phyloP scores from a whole-genome alignment of 2,888 invertebrate genomes.

The Cryptophagus acutangulus region DNA sequence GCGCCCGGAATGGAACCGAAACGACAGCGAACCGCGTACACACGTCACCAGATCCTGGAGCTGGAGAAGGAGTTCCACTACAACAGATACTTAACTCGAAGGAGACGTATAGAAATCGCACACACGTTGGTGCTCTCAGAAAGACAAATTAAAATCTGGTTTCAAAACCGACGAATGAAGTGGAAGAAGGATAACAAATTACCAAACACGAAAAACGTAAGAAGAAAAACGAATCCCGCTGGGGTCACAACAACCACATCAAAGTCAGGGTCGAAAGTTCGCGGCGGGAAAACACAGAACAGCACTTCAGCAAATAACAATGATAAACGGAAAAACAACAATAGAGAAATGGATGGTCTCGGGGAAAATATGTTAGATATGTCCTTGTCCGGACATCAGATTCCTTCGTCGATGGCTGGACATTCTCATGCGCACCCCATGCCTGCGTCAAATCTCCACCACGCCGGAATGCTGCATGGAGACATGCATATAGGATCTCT shows the following conservation, averaged over 20 bases:
- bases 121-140: conserved; percentile 91
- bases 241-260: conserved; percentile 60
- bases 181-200: conserved; percentile 86
- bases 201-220: conserved; percentile 74
- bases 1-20: conserved; percentile 94
- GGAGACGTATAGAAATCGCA: conserved; percentile 95
- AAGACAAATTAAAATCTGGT: conserved; percentile 87
- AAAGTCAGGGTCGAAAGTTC: conserved; percentile 38
- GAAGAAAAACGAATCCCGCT: conserved; percentile 72
- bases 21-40: conserved; percentile 94
- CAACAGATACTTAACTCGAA: conserved; percentile 91
- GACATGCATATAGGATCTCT: conserved; percentile 51
- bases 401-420: conserved; percentile 50
- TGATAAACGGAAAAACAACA: conserved; percentile 62
- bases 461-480: conserved; percentile 41
- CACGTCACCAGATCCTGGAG: conserved; percentile 95
- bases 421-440: conserved; percentile 55
- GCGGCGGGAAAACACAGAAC: conserved; percentile 43
- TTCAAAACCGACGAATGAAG: conserved; percentile 80
- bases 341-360: conserved; percentile 55
- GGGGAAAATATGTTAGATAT: conserved; percentile 51
- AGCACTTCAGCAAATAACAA: conserved; percentile 52
- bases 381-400: conserved; percentile 47
- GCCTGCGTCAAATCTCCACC: conserved; percentile 36
- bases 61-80: conserved; percentile 97